phyloP scores from a whole-genome alignment of 2,113 vertebrate species.

The Oreochromis spilurus region DNA sequence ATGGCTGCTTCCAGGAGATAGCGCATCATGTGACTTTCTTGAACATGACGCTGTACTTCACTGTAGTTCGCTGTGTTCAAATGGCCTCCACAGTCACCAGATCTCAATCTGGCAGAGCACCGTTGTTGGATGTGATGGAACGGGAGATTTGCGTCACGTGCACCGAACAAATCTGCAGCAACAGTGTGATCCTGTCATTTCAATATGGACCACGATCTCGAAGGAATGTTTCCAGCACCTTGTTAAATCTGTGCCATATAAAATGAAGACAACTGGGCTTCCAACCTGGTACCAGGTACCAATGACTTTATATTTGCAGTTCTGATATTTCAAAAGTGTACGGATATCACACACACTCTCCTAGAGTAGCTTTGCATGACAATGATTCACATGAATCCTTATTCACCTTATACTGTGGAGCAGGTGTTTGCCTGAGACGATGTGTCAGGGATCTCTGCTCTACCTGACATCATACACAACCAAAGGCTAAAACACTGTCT shows the following conservation, averaged over 20 bases:
- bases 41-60: not conserved
- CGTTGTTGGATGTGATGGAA: not conserved
- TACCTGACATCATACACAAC: not conserved
- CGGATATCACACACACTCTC: accelerated
- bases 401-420: not conserved
- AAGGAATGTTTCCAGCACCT: not conserved
- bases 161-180: not conserved
- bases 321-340: not conserved
- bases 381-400: not conserved
- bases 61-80: not conserved
- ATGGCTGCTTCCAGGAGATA: not conserved
- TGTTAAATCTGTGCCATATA: not conserved
- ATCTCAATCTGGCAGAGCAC: not conserved
- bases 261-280: not conserved
- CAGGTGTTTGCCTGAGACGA: not conserved
- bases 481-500: not conserved
- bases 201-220: not conserved
- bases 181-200: not conserved
- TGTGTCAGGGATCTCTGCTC: not conserved
- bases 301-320: no score
- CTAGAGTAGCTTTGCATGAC: not conserved
- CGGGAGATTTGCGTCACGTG: accelerated
- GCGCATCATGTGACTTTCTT: not conserved
- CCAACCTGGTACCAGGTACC: not conserved
- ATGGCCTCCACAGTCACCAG: not conserved